Evolutionary conservation across 1,140 invertebrate genomes (phyloP), one percentile per base, ranked within the genome.

Genomic region (Megathymus violae): DNA sequence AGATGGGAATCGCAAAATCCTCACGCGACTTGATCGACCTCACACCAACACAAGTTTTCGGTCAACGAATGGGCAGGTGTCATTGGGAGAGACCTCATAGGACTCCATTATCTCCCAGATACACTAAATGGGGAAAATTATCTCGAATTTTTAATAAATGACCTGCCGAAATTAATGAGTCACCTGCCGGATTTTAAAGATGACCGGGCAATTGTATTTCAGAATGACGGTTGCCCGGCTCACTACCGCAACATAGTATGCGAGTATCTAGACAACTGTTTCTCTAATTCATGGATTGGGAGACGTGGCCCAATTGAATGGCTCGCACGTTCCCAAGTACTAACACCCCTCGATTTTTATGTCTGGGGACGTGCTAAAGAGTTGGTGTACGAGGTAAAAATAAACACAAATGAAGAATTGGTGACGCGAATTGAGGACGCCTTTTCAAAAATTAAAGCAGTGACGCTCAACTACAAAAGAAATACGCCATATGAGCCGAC

Each of bases 51-150:
- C 14, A 52, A 52, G 14, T 52, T 52, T 38, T 52, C 50, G 14
- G 50, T 52, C 50, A 52, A 52, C 50, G 50, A 38, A 40, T 38
- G 50, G 50, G 50, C 50, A 46, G 43, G 43, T 19, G 43, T 46
- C 9, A 46, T 46, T 46, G 15, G 43, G 43, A 46, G 43, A 46
- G 43, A 46, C 15, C 43, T 46, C 13, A 46, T 46, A 16, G 15
- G 43, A 46, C 13, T 15, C 43, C 15, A 46, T 46, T 46, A 46
- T 46, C 43, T 46, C 7, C 43, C 43, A 46, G 15, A 46, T 46
- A 46, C 43, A 19, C 43, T 46, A 46, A 46, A 46, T 43, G 40
- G 40, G 40, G 40, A 43, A 13, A 43, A 43, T 43, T 9, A 43
- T 3, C 40, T 43, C 1, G 40, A 43, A 14, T 43, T 43, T 14